Evolutionary conservation across 2,888 invertebrate genomes (phyloP).

Genomic region (Drosophila paranaensis): DNA sequence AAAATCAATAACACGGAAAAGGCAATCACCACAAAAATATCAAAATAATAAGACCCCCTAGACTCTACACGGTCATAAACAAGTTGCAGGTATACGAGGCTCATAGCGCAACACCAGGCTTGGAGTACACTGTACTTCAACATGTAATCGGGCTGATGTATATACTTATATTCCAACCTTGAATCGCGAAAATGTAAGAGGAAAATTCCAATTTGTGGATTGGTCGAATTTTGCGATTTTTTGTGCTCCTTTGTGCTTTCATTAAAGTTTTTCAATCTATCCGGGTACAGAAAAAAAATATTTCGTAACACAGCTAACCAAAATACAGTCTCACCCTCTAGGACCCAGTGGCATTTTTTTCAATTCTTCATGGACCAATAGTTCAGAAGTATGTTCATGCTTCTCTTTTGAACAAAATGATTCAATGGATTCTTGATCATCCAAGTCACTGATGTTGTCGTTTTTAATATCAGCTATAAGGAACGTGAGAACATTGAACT

Average conservation of each 20-base stretch:
- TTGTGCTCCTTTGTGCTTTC: too few species aligned
- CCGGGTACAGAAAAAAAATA: not conserved
- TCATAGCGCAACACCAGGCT: conserved; percentile 86
- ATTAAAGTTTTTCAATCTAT: not conserved
- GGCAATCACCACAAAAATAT: not conserved
- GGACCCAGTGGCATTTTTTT: conserved; percentile 93
- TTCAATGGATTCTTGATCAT: not conserved
- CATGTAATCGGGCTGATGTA: conserved; percentile 91
- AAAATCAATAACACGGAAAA: conserved; percentile 88
- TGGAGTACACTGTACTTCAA: conserved; percentile 92
- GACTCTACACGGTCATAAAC: not conserved
- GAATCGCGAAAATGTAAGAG: conserved; percentile 74
- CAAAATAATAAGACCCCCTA: not conserved
- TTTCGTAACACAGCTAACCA: not conserved
- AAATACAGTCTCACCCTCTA: conserved; percentile 86
- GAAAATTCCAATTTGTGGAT: conserved; percentile 73
- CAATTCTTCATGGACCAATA: conserved; percentile 91
- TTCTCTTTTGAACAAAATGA: not conserved
- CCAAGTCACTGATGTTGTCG: not conserved
- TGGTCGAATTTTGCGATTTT: not conserved
- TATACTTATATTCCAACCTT: conserved; percentile 89
- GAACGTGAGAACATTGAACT: conserved; percentile 91
- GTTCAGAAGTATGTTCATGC: conserved; percentile 80
- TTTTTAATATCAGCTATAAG: conserved; percentile 86
- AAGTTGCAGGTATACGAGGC: conserved; percentile 86